Evolutionary conservation across 2,797 vertebrate genomes (phyloP).

Genomic region (Glyptemys insculpta): DNA sequence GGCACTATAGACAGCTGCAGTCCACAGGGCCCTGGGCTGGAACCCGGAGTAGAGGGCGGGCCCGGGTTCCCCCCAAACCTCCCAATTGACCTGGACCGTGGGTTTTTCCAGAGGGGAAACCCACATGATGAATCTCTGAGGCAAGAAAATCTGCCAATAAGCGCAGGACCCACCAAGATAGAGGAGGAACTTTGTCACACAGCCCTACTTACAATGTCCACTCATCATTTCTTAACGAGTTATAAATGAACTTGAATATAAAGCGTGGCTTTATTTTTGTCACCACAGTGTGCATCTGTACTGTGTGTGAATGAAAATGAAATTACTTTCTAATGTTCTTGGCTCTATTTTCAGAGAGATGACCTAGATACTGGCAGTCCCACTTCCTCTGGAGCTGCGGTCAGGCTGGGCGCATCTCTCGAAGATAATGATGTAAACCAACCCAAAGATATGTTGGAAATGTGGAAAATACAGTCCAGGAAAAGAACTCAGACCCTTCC

Average conservation of each 20-base stretch:
- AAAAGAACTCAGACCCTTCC: constrained; percentile 97
- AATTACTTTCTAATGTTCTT: neutral
- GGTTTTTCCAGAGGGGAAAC: no score
- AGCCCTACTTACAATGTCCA: neutral
- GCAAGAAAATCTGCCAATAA: no score
- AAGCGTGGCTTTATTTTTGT: fast-evolving
- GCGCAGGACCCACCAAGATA: no score
- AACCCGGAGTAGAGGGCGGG: no score
- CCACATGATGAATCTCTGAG: no score
- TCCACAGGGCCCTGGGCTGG: no score
- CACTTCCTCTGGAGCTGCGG: neutral
- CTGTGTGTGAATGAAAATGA: neutral
- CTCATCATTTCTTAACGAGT: fast-evolving
- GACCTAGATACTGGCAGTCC: neutral
- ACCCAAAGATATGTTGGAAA: constrained; percentile 49
- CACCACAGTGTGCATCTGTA: neutral
- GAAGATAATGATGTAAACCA: neutral
- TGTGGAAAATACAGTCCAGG: constrained; percentile 82
- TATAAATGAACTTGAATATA: fast-evolving
- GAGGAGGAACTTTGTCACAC: no score
- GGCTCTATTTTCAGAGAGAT: constrained; percentile 52
- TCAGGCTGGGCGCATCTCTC: neutral
- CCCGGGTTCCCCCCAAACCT: no score
- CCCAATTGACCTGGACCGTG: no score
- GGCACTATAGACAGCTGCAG: no score